Conservation (phyloP, 2,797 vertebrate species). For the Aldrovandia affinis region DNA sequence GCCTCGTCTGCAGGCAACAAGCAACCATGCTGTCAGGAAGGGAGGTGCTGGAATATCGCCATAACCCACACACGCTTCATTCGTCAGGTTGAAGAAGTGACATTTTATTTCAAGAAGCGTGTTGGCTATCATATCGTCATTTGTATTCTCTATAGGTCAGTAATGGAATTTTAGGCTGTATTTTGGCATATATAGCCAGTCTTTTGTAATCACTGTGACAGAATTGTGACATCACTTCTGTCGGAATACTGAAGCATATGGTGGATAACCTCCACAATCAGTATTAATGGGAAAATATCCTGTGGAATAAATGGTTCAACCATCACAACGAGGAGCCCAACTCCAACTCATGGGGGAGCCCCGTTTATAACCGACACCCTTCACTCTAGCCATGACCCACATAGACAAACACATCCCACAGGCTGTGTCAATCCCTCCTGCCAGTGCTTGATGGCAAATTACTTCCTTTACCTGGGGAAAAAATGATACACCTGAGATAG, state of each 20-base stretch:
- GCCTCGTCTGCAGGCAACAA: neutral
- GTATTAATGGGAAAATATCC: neutral
- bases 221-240: too few species aligned
- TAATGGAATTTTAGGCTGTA: too few species aligned
- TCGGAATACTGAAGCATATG: too few species aligned
- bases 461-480: neutral
- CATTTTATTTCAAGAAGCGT: neutral
- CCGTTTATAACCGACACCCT: neutral
- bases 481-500: neutral
- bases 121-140: neutral
- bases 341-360: neutral
- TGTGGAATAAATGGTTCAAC: neutral
- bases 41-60: neutral
- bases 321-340: neutral
- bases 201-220: too few species aligned
- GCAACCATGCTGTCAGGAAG: neutral
- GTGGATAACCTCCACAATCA: too few species aligned
- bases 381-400: neutral
- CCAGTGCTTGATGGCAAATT: neutral
- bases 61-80: neutral
- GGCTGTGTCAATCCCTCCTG: neutral
- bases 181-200: too few species aligned
- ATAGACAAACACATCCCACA: neutral
- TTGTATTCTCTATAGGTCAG: neutral
- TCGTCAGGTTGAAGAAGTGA: neutral